phyloP scores from a whole-genome alignment of 2,113 vertebrate species.

The Tetraodon nigroviridis region DNA sequence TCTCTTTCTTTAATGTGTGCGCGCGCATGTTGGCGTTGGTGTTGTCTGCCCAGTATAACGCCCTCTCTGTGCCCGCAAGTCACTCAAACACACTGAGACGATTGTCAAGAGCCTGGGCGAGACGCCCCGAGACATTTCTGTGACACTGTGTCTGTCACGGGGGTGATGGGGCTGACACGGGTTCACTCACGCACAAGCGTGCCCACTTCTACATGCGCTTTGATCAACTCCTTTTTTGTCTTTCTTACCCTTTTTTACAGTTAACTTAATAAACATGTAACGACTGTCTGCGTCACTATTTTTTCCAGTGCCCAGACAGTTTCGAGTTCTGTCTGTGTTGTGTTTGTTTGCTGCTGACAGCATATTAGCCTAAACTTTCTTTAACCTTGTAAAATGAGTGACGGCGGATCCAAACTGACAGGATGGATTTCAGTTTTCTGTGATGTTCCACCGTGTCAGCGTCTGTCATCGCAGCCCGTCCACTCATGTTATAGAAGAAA shows the following conservation, averaged over 20 bases:
- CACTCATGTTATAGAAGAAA: slow-evolving; percentile 49
- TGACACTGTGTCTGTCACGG: slow-evolving; percentile 68
- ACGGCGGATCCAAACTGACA: slow-evolving; percentile 63
- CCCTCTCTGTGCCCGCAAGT: slow-evolving; percentile 68
- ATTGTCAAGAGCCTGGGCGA: slow-evolving; percentile 64
- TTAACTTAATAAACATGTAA: slow-evolving; percentile 8
- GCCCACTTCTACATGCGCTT: slow-evolving; percentile 10
- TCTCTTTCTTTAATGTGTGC: slow-evolving; percentile 48
- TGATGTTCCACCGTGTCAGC: slow-evolving; percentile 50
- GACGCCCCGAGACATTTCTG: slow-evolving; percentile 61
- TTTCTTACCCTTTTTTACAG: too few species aligned
- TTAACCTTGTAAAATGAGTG: slow-evolving; percentile 68
- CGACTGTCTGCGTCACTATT: not conserved
- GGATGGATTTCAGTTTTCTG: slow-evolving; percentile 64
- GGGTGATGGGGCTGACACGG: slow-evolving; percentile 57
- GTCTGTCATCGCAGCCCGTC: slow-evolving; percentile 56
- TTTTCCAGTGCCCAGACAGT: not conserved
- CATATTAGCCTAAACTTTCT: slow-evolving; percentile 63
- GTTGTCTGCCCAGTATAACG: slow-evolving; percentile 67
- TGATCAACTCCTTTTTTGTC: too few species aligned
- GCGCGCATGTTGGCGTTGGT: slow-evolving; percentile 35
- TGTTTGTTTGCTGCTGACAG: slow-evolving; percentile 57
- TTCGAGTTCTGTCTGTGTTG: slow-evolving; percentile 6
- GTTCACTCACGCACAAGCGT: slow-evolving; percentile 25
- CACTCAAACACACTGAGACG: slow-evolving; percentile 70